Conservation (phyloP, 2,888 invertebrate genomes). For the Cheilosia pagana region DNA sequence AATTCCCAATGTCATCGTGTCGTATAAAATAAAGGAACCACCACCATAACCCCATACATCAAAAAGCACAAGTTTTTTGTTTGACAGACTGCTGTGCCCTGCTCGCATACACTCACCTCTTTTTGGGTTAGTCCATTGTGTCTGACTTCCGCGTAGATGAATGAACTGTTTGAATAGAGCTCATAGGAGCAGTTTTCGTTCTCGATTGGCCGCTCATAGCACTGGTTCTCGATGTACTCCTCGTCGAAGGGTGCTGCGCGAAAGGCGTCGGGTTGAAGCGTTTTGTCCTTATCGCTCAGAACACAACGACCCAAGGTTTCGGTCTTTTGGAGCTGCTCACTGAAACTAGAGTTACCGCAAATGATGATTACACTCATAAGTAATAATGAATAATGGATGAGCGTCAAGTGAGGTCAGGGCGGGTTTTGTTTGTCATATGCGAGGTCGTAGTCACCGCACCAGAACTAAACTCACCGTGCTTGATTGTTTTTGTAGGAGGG, state of each 20-base stretch:
- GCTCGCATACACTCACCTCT: conserved; percentile 80
- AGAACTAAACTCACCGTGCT: conserved; percentile 79
- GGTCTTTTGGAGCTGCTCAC: conserved; percentile 60
- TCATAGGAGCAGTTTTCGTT: conserved; percentile 90
- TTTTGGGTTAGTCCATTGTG: conserved; percentile 82
- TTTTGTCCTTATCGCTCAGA: conserved; percentile 89
- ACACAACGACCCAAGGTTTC: conserved; percentile 86
- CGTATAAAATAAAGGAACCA: conserved; percentile 33
- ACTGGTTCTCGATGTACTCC: conserved; percentile 93
- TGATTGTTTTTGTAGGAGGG: conserved; percentile 83
- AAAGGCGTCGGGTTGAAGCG: conserved; percentile 90
- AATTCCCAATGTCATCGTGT: conserved; percentile 33
- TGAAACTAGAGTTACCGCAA: conserved; percentile 53
- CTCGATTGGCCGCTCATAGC: conserved; percentile 85
- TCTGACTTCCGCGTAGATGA: conserved; percentile 85
- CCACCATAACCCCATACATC: conserved; percentile 62
- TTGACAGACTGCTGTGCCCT: conserved; percentile 38
- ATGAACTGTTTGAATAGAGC: conserved; percentile 88
- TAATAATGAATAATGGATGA: conserved; percentile 67
- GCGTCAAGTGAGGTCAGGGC: conserved; percentile 50
- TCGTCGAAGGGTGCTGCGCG: conserved; percentile 89
- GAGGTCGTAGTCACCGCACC: conserved; percentile 11
- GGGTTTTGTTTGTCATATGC: neutral
- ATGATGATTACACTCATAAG: conserved; percentile 34
- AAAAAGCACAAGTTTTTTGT: conserved; percentile 57